A percentile compares a stretch with the other conserved stretches of the same genome.
Conservation (phyloP, 2,113 vertebrate genomes). For the Rhinoderma darwinii region DNA sequence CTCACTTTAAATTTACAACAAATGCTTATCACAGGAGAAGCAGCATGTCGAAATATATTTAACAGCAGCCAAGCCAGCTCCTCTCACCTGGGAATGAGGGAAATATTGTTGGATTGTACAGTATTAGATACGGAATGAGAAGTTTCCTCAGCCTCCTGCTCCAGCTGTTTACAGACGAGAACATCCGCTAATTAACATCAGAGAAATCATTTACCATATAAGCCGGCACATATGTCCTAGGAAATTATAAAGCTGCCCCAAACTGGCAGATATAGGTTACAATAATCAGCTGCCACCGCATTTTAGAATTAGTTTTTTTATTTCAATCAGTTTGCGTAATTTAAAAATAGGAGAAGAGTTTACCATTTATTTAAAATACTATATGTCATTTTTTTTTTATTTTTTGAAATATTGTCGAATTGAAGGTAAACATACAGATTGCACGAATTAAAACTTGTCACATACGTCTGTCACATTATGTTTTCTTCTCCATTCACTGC, state of each 20-base stretch:
- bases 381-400: background rate
- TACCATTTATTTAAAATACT: background rate
- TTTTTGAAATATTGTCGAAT: background rate
- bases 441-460: no score
- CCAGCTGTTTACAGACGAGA: background rate
- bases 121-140: background rate
- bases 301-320: background rate
- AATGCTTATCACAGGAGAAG: background rate
- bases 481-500: background rate
- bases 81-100: background rate
- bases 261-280: background rate
- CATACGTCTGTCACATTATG: background rate
- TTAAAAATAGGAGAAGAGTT: background rate
- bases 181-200: background rate
- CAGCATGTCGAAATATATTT: background rate
- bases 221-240: background rate
- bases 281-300: background rate
- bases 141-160: background rate
- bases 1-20: background rate
- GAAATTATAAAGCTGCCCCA: background rate
- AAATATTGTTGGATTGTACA: background rate
- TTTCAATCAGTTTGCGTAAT: background rate
- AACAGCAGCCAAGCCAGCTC: background rate
- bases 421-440: background rate
- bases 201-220: background rate